A percentile compares a stretch with the other conserved stretches of the same genome.
These are phyloP conservation scores for Hipparchia sbordonii DNA, from an alignment of 2,888 invertebrate species.

Conservation along the genomic window DNA sequence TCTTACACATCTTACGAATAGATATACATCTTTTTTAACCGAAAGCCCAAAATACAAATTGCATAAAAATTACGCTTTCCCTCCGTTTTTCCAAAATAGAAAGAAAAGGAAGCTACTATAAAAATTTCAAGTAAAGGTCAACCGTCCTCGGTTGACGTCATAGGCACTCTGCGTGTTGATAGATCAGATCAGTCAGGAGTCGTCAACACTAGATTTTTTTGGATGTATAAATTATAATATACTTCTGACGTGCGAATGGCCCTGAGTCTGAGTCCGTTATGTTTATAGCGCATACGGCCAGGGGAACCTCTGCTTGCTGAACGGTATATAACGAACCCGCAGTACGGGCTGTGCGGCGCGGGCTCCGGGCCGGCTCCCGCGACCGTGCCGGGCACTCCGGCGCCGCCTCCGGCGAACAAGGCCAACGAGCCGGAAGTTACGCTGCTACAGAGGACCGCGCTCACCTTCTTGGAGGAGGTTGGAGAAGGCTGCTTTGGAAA, in stretches of 20 bases:
- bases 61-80: too few species aligned
- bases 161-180: too few species aligned
- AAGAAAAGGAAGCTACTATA: too few species aligned
- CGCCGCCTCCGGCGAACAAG: slow-evolving; percentile 52
- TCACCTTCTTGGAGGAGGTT: slow-evolving; percentile 89
- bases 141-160: too few species aligned
- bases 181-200: too few species aligned
- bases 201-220: too few species aligned
- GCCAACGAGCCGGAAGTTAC: slow-evolving; percentile 77
- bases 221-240: too few species aligned
- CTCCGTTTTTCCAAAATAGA: too few species aligned
- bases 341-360: slow-evolving; percentile 84
- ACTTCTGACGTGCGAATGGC: not conserved
- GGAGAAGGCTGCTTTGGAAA: slow-evolving; percentile 95
- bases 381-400: slow-evolving; percentile 46
- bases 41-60: too few species aligned
- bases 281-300: slow-evolving; percentile 77
- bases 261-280: slow-evolving; percentile 44
- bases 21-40: too few species aligned
- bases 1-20: too few species aligned
- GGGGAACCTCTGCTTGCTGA: slow-evolving; percentile 87
- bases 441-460: slow-evolving; percentile 84
- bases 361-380: slow-evolving; percentile 51
- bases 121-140: too few species aligned
- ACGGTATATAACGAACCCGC: slow-evolving; percentile 89